A percentile compares a stretch with the other conserved stretches of the same genome.
Conservation (phyloP, 2,888 invertebrate genomes). For the Yponomeuta cagnagella region DNA sequence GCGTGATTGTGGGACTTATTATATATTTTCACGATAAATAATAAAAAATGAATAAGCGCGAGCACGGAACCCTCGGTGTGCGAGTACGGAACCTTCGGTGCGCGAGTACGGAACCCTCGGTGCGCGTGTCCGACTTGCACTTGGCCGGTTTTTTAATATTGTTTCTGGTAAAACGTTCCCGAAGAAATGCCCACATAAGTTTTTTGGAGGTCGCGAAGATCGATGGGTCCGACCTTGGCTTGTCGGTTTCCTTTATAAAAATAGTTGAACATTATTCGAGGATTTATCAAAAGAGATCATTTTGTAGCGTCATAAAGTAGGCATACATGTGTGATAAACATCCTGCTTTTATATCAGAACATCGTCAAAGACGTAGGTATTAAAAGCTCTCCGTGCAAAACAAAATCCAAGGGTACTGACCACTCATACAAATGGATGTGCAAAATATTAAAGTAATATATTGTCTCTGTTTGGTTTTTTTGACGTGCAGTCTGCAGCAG, state of each 20-base stretch:
- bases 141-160: neutral
- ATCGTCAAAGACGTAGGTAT: slow-evolving; percentile 12
- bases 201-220: slow-evolving; percentile 30
- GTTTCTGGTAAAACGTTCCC: neutral
- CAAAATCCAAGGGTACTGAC: neutral
- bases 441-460: too few species aligned
- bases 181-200: slow-evolving; percentile 7
- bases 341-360: slow-evolving; percentile 5
- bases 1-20: too few species aligned
- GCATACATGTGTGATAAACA: slow-evolving; percentile 7
- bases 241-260: slow-evolving; percentile 26
- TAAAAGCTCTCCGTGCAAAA: neutral
- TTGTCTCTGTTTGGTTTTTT: too few species aligned
- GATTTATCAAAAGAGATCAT: slow-evolving; percentile 8
- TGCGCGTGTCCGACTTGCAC: too few species aligned
- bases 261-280: slow-evolving; percentile 24
- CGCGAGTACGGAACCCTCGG: too few species aligned
- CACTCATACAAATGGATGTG: too few species aligned
- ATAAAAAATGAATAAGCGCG: too few species aligned
- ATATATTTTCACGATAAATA: too few species aligned
- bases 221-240: slow-evolving; percentile 33
- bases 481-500: too few species aligned
- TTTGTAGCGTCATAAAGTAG: neutral
- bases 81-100: too few species aligned
- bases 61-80: too few species aligned